Evolutionary conservation across 2,113 vertebrate species (phyloP).

Genomic region (Oncorhynchus keta): DNA sequence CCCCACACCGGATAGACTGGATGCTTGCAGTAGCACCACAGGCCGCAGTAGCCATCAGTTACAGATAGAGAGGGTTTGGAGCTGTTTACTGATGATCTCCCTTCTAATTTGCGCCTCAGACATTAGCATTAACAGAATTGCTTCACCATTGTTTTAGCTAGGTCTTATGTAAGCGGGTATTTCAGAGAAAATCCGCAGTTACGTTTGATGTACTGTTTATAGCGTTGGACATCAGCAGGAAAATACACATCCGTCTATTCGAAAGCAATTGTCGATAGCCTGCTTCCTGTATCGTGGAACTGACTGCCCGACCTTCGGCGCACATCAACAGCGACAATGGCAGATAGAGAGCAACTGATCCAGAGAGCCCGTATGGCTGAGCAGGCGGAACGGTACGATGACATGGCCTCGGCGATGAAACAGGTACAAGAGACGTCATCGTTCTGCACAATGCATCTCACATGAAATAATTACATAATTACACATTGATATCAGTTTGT

Average conservation of each 20-base stretch:
- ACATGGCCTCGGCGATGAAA: constrained; percentile 69
- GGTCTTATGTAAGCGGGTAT: neutral
- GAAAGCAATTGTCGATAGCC: neutral
- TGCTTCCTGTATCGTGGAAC: neutral
- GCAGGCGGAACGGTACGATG: constrained; percentile 67
- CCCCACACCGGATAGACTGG: constrained; percentile 38
- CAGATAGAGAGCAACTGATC: constrained; percentile 58
- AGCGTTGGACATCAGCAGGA: neutral
- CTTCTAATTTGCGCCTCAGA: neutral
- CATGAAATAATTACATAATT: too few species aligned
- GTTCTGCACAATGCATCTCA: too few species aligned
- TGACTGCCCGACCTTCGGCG: constrained; percentile 1
- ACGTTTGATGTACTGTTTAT: neutral
- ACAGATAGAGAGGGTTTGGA: neutral
- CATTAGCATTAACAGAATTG: neutral
- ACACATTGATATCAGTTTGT: too few species aligned
- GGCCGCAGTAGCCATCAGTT: constrained; percentile 7
- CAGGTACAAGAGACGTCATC: constrained; percentile 34
- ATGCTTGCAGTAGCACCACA: constrained; percentile 38
- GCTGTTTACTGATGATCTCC: neutral
- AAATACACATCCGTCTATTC: too few species aligned
- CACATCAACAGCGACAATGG: constrained; percentile 36
- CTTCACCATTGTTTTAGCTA: neutral
- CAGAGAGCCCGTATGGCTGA: constrained; percentile 64
- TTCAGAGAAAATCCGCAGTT: neutral